Conservation (phyloP, 2,888 invertebrate species). For the Oithona nana region DNA sequence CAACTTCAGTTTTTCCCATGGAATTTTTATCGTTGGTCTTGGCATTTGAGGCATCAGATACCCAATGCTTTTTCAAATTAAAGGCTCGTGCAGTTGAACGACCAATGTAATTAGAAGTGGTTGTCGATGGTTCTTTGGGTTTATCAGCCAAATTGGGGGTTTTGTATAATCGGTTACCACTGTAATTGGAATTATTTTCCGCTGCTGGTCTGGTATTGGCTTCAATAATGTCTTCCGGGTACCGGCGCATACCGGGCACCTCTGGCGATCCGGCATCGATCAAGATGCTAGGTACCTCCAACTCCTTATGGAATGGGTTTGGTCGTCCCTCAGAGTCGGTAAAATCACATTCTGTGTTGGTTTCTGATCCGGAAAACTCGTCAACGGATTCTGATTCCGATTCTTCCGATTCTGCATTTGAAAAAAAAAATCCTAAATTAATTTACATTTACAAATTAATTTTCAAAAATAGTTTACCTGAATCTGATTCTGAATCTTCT, state of each 20-base stretch:
- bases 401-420: too few relatives aligned
- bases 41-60: slow-evolving; percentile 12
- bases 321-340: slow-evolving; percentile 13
- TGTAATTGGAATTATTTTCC: background rate
- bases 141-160: slow-evolving; percentile 4
- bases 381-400: slow-evolving; percentile 2
- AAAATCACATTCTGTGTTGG: slow-evolving; percentile 13
- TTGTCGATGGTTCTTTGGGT: background rate
- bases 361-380: background rate
- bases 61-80: slow-evolving; percentile 17
- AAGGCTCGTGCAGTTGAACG: slow-evolving; percentile 4
- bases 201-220: background rate
- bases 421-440: too few relatives aligned
- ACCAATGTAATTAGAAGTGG: background rate
- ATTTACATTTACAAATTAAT: too few relatives aligned
- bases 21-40: slow-evolving; percentile 20
- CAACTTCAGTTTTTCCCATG: slow-evolving; percentile 39
- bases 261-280: background rate
- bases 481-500: too few relatives aligned
- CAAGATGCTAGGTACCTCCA: background rate
- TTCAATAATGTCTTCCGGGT: background rate
- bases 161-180: background rate
- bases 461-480: too few relatives aligned
- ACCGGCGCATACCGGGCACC: background rate
- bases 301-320: slow-evolving; percentile 14